These are phyloP conservation scores for Crocallis elinguaria DNA, from an alignment of 2,888 invertebrate genomes.

Conservation along the genomic window DNA sequence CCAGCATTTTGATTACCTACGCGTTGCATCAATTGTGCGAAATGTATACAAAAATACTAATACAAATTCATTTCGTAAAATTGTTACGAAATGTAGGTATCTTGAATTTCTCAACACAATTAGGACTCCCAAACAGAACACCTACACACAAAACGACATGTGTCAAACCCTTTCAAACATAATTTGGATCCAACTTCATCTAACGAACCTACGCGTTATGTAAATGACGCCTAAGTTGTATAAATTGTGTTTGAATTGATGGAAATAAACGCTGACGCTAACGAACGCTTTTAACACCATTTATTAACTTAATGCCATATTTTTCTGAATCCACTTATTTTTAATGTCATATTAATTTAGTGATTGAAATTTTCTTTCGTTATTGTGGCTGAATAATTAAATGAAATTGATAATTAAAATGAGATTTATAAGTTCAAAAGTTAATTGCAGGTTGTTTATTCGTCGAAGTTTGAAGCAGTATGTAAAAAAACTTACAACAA, in stretches of 20 bases:
- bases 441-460: too few relatives aligned
- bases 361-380: too few relatives aligned
- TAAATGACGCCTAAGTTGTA: conserved; percentile 41
- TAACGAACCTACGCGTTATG: conserved; percentile 50
- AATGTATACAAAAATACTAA: too few relatives aligned
- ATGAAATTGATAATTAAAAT: too few relatives aligned
- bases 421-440: too few relatives aligned
- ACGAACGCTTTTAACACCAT: conserved; percentile 37
- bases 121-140: neutral
- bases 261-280: conserved; percentile 40
- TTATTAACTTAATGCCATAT: conserved; percentile 24
- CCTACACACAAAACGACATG: conserved; percentile 8
- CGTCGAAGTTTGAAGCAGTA: too few relatives aligned
- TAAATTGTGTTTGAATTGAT: conserved; percentile 49
- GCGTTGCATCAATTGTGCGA: too few relatives aligned
- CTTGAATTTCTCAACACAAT: neutral
- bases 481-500: too few relatives aligned
- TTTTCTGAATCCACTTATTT: conserved; percentile 32
- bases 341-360: too few relatives aligned
- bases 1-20: too few relatives aligned
- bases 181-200: conserved; percentile 29
- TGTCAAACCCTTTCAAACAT: conserved; percentile 28
- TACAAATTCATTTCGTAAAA: neutral
- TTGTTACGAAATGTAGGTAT: neutral
- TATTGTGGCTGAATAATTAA: too few relatives aligned